Evolutionary conservation across 30 jellyfish, hydroid and myxozoan species (phyloP).

Genomic region (Sanderia malayensis): DNA sequence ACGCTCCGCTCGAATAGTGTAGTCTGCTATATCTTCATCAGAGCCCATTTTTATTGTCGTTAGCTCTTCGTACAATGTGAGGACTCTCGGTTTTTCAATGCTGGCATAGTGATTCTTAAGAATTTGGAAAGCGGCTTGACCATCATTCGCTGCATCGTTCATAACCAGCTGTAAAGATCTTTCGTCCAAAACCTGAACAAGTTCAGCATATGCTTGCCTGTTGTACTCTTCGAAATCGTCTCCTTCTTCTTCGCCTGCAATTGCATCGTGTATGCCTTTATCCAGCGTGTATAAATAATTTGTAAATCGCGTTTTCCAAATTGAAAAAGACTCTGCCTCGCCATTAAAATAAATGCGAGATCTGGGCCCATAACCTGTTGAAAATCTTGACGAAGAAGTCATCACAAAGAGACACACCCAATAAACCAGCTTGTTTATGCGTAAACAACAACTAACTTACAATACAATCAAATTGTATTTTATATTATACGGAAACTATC

Average conservation of each 20-base stretch:
- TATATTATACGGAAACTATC: no score
- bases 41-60: constrained; percentile 16
- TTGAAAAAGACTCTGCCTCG: constrained; percentile 31
- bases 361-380: constrained; percentile 54
- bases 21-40: constrained; percentile 27
- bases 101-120: constrained; percentile 22
- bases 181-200: constrained; percentile 33
- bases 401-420: no score
- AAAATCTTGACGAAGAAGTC: neutral
- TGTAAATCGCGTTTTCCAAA: constrained; percentile 31
- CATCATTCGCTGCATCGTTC: constrained; percentile 34
- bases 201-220: constrained; percentile 44
- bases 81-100: constrained; percentile 31
- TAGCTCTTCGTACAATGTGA: constrained; percentile 20
- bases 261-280: constrained; percentile 6
- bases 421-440: no score
- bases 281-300: constrained; percentile 21
- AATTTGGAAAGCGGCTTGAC: constrained; percentile 13
- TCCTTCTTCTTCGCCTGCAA: constrained; percentile 13
- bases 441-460: no score
- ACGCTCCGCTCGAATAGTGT: constrained; percentile 27
- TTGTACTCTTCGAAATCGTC: constrained; percentile 1
- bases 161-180: constrained; percentile 14
- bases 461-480: no score
- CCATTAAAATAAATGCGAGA: constrained; percentile 27